Evolutionary conservation across 37 sponge, comb jelly and placozoan species (phyloP).

Genomic region (Ianthella basta): DNA sequence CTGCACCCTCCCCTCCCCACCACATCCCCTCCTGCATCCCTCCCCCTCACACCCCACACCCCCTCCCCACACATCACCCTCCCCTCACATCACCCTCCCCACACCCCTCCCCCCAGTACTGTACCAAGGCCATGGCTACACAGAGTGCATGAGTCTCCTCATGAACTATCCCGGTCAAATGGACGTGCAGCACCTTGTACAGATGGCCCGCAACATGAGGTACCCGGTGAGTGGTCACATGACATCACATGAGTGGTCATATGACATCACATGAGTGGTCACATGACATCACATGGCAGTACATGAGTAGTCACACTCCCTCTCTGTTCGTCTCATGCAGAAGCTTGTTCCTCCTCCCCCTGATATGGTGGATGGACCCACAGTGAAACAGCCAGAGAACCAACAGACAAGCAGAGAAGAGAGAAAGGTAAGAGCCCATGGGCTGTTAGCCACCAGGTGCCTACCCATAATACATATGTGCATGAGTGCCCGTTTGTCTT

Average conservation of each 20-base stretch:
- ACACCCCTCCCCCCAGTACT: conserved; percentile 64
- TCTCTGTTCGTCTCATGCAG: too few species aligned
- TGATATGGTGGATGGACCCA: too few species aligned
- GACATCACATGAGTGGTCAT: not conserved
- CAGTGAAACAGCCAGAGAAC: too few species aligned
- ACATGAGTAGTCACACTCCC: too few species aligned
- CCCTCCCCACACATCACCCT: too few species aligned
- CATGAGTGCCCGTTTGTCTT: too few species aligned
- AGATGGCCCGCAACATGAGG: conserved; percentile 84
- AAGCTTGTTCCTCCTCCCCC: too few species aligned
- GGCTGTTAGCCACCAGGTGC: too few species aligned
- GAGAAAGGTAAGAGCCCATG: too few species aligned
- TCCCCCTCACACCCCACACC: not conserved
- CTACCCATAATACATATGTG: too few species aligned
- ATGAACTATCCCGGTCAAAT: conserved; percentile 81
- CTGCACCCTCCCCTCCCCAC: not conserved
- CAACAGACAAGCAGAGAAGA: too few species aligned
- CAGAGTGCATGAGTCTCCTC: conserved; percentile 78
- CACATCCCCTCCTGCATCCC: not conserved
- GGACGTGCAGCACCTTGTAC: conserved; percentile 80
- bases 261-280: not conserved
- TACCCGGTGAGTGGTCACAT: conserved; percentile 70
- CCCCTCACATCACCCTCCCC: not conserved
- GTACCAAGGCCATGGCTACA: conserved; percentile 87
- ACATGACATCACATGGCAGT: not conserved